phyloP scores from a whole-genome alignment of 1,140 invertebrate species.

The Harpegnathos saltator region DNA sequence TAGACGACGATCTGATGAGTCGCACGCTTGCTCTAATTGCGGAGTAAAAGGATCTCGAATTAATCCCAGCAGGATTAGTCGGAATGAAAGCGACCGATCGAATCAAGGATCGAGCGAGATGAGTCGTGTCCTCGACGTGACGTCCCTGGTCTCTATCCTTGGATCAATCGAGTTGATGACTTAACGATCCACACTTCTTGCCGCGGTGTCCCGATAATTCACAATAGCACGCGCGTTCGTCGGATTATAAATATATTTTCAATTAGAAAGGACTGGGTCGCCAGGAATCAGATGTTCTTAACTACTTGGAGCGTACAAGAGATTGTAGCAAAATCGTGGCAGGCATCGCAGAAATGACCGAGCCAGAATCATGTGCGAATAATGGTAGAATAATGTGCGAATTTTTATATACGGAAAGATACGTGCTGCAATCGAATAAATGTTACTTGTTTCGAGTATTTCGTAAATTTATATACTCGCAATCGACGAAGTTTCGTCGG shows the following conservation, averaged over 20 bases:
- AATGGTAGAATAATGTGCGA: too few relatives aligned
- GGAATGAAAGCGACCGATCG: constrained; percentile 16
- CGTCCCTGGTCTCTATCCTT: constrained; percentile 37
- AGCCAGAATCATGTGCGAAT: too few relatives aligned
- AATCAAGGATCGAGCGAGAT: constrained; percentile 57
- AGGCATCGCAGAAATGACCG: not conserved
- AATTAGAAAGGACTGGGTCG: constrained; percentile 27
- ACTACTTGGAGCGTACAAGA: not conserved
- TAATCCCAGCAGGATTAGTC: not conserved
- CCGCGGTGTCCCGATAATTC: constrained; percentile 11
- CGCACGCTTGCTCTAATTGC: not conserved
- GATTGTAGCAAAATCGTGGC: not conserved
- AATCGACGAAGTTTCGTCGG: too few relatives aligned
- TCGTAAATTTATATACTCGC: too few relatives aligned
- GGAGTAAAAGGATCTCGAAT: constrained; percentile 25
- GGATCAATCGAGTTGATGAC: constrained; percentile 40
- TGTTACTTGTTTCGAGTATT: too few relatives aligned
- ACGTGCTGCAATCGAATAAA: too few relatives aligned
- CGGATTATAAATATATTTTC: not conserved
- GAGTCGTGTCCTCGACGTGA: constrained; percentile 60
- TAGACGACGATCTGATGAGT: not conserved
- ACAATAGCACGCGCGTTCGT: constrained; percentile 2
- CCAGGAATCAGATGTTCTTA: not conserved
- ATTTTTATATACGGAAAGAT: too few relatives aligned
- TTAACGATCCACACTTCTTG: constrained; percentile 39